Percentiles rank a stretch among this genome's conserved stretches.
Evolutionary conservation across 2,797 vertebrate species (phyloP).

Genomic region (Adelosebastes latens): DNA sequence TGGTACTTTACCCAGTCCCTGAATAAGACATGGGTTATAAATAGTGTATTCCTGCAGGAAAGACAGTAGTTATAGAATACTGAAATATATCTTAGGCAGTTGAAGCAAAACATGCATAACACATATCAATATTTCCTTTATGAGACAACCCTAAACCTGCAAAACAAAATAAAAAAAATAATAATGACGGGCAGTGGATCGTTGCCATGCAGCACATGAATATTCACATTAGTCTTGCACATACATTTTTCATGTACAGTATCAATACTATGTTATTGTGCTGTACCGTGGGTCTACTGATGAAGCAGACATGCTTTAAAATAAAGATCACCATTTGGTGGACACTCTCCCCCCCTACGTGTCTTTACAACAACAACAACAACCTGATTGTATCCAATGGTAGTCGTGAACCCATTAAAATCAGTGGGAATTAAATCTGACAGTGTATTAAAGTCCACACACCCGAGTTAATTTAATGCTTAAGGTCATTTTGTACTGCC

Average conservation of each 20-base stretch:
- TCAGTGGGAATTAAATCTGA: conserved; percentile 18
- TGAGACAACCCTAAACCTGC: background rate
- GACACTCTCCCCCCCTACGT: background rate
- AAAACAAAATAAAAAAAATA: background rate
- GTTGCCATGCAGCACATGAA: background rate
- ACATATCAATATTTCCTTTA: background rate
- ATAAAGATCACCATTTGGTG: background rate
- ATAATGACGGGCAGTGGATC: background rate
- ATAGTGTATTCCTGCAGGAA: background rate
- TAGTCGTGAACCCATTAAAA: background rate
- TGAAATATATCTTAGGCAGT: background rate
- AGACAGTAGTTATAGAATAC: background rate
- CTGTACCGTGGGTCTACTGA: background rate
- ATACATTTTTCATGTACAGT: background rate
- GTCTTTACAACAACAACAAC: background rate
- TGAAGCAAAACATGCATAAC: background rate
- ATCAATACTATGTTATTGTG: background rate
- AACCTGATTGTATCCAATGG: background rate
- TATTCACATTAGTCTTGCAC: background rate
- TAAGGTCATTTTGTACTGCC: background rate
- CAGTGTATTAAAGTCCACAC: background rate
- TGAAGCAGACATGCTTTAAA: background rate
- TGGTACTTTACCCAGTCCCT: background rate
- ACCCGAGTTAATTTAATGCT: background rate
- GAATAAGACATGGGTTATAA: too few species aligned